Evolutionary conservation across 2,113 vertebrate genomes (phyloP).

Genomic region (Polypterus senegalus): DNA sequence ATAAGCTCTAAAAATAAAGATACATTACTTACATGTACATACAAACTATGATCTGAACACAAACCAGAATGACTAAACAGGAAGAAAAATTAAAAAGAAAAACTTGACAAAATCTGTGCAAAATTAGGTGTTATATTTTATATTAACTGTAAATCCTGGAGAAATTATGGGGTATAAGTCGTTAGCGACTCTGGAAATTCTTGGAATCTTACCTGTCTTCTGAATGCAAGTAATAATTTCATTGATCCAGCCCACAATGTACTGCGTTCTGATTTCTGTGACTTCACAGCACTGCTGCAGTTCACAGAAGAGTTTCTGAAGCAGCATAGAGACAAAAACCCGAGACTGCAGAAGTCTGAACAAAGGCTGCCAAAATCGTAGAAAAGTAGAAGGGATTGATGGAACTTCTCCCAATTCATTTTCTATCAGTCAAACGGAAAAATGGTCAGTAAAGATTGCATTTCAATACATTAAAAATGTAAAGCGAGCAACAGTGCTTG

Average conservation of each 20-base stretch:
- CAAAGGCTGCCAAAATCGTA: slow-evolving; percentile 83
- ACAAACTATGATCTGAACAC: no score
- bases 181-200: neutral
- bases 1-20: no score
- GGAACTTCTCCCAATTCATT: slow-evolving; percentile 12
- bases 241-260: slow-evolving; percentile 72
- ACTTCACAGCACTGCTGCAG: slow-evolving; percentile 45
- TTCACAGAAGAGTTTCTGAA: slow-evolving; percentile 73
- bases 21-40: no score
- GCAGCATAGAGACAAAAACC: slow-evolving; percentile 60
- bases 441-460: neutral
- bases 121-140: no score
- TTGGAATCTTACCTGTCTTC: slow-evolving; percentile 34
- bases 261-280: slow-evolving; percentile 47
- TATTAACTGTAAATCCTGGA: no score
- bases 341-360: slow-evolving; percentile 61
- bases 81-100: no score
- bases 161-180: no score
- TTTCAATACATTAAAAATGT: neutral
- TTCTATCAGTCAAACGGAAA: slow-evolving; percentile 7
- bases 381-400: slow-evolving; percentile 51
- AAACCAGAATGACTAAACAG: no score
- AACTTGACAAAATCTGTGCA: no score
- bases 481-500: neutral
- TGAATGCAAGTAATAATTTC: slow-evolving; percentile 67